A percentile compares a stretch with the other conserved stretches of the same genome.
phyloP scores from a whole-genome alignment of 2,888 invertebrate genomes.

The Cataglyphis livida region DNA sequence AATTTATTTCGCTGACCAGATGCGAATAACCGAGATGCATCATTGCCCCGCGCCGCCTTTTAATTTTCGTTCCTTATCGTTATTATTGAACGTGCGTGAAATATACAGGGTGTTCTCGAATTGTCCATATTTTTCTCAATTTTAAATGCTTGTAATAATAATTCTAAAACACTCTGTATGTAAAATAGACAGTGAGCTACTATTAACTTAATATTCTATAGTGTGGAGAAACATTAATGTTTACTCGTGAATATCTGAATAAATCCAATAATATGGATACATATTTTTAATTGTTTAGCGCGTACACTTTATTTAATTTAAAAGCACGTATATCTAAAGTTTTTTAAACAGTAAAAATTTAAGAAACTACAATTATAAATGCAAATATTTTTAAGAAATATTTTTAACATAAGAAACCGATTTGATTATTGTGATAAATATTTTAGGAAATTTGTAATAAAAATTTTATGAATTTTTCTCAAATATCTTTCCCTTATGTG shows the following conservation, averaged over 20 bases:
- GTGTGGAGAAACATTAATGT: not conserved
- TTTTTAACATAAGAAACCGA: not conserved
- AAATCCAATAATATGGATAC: not conserved
- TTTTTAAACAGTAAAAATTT: not conserved
- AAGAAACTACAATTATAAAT: not conserved
- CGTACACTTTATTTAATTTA: not conserved
- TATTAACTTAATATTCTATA: not conserved
- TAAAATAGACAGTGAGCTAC: too few species aligned
- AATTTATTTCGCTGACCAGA: constrained; percentile 64
- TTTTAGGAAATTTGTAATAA: not conserved
- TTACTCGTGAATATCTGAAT: not conserved
- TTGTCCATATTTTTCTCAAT: not conserved
- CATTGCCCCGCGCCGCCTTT: constrained; percentile 40
- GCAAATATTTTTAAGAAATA: not conserved
- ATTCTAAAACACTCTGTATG: not conserved
- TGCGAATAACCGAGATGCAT: constrained; percentile 45
- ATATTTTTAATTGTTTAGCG: not conserved
- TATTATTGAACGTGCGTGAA: constrained; percentile 27
- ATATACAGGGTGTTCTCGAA: not conserved
- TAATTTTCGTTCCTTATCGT: constrained; percentile 41
- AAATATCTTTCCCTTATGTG: not conserved
- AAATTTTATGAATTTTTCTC: not conserved
- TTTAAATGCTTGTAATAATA: constrained; percentile 1
- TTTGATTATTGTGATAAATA: not conserved
- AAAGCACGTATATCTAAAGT: not conserved